Conservation (phyloP, 1,140 invertebrate species). For the Plectrocnemia conspersa region DNA sequence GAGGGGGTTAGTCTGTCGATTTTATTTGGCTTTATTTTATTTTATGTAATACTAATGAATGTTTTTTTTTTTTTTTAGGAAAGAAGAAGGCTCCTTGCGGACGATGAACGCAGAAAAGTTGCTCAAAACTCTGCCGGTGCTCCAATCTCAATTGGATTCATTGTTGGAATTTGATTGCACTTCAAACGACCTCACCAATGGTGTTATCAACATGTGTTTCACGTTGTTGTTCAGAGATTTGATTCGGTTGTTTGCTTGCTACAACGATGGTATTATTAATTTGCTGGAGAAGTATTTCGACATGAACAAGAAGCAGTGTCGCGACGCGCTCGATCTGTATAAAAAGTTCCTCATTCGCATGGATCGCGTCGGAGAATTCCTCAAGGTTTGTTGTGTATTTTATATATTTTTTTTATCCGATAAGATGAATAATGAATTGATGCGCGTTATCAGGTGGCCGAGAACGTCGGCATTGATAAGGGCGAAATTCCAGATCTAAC, state of each 20-base stretch:
- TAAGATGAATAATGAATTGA: conserved; percentile 1
- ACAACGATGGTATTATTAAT: conserved; percentile 99
- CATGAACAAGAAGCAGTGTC: conserved; percentile 99
- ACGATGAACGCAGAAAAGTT: conserved; percentile 98
- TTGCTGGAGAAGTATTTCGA: conserved; percentile 98
- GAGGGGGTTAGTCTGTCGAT: conserved; percentile 74
- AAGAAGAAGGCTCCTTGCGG: conserved; percentile 93
- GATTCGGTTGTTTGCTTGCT: conserved; percentile 97
- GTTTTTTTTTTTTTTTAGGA: conserved; percentile 55
- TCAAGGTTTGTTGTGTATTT: conserved; percentile 65
- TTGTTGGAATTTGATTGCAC: conserved; percentile 97
- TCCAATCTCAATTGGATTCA: conserved; percentile 93
- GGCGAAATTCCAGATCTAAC: conserved; percentile 98
- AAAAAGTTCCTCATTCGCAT: conserved; percentile 98
- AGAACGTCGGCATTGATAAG: conserved; percentile 98
- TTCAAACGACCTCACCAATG: conserved; percentile 94
- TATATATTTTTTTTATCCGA: conserved; percentile 14
- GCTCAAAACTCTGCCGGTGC: conserved; percentile 91
- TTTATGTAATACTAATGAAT: conserved; percentile 1
- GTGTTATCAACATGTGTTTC: conserved; percentile 98
- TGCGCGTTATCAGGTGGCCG: conserved; percentile 45
- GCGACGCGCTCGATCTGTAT: conserved; percentile 97
- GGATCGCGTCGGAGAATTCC: conserved; percentile 97
- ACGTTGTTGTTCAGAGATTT: conserved; percentile 98
- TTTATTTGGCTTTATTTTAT: conserved; percentile 1